Evolutionary conservation across 92 coral and sea anemone genomes (phyloP), one percentile per base, ranked within the genome.

Genomic region (Montipora capitata): DNA sequence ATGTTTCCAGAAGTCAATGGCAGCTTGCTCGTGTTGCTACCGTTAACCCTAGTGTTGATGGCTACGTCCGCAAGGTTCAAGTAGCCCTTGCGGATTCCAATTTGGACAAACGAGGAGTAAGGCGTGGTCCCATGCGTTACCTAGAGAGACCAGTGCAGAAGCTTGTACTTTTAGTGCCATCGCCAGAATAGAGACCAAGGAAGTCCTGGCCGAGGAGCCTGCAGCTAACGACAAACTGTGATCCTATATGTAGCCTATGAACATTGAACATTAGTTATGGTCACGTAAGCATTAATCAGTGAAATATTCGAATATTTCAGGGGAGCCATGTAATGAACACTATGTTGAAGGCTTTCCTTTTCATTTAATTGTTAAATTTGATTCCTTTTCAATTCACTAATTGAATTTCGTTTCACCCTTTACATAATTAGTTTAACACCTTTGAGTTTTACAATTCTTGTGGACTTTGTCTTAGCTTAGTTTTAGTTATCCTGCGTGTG

Each of bases 131-230:
- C 1, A 35, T 66, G 38, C 75, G 72, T 49, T 90, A 79, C 78
- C 87, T 89, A 40, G 70, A 89, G 59, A 52, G 90, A 51, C 90
- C 93, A 10, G 89, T 89, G 10, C 93, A 89, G 85, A 89, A 89
- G 43, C 64, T 83, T 42, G 84, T 89, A 27, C 89, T 89, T n/a
- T 76, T 89, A 10, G 27, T 74, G 39, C 48, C 83, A 64, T 4
- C 44, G 4, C 40, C 16, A 1, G 89, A 38, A 69, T 76, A 49
- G 12, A 4, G 7, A 85, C 59, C 83, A 71, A 77, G 74, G 78
- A 40, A 48, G 17, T 85, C 89, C 89, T 83, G 13, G 83, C 89
- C 84, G 89, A 85, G 58, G 83, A 77, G 83, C 83, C 89, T 73
- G 58, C 75, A 35, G 52, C 20, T 18, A 70, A 11, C 20, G 48